phyloP scores from a whole-genome alignment of 1,140 invertebrate genomes.

The Olivierus martensii region DNA sequence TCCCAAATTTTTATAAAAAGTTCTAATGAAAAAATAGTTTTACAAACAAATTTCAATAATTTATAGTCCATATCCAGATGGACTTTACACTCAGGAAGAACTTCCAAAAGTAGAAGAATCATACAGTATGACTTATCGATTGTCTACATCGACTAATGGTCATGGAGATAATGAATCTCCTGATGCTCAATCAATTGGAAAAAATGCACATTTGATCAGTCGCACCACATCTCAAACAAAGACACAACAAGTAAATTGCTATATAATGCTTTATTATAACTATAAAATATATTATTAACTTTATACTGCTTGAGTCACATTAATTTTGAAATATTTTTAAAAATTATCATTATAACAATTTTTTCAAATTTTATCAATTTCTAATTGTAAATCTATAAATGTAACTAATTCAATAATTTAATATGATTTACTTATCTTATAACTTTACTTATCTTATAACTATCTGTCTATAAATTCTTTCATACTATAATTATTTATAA shows the following conservation, averaged over 20 bases:
- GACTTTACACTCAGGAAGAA: slow-evolving; percentile 12
- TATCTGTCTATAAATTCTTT: no score
- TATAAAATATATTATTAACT: no score
- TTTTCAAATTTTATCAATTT: no score
- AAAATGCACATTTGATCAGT: slow-evolving; percentile 36
- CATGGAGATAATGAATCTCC: slow-evolving; percentile 42
- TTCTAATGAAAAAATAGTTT: not conserved
- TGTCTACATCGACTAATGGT: slow-evolving; percentile 38
- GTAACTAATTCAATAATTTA: no score
- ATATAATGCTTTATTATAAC: no score
- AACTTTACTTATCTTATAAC: no score
- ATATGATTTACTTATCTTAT: no score
- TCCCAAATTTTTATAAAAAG: not conserved
- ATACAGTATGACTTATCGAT: slow-evolving; percentile 18
- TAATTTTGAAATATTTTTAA: no score
- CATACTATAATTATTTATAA: no score
- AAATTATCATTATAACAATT: no score
- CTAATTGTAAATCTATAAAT: no score
- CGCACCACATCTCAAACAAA: slow-evolving; percentile 43
- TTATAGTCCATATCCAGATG: not conserved
- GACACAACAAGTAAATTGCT: slow-evolving; percentile 42
- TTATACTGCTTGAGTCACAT: no score
- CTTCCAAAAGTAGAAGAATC: slow-evolving; percentile 15
- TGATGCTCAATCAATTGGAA: slow-evolving; percentile 39
- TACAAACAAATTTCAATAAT: not conserved